phyloP scores from a whole-genome alignment of 2,888 invertebrate genomes.

The Netelia fuscicornis region DNA sequence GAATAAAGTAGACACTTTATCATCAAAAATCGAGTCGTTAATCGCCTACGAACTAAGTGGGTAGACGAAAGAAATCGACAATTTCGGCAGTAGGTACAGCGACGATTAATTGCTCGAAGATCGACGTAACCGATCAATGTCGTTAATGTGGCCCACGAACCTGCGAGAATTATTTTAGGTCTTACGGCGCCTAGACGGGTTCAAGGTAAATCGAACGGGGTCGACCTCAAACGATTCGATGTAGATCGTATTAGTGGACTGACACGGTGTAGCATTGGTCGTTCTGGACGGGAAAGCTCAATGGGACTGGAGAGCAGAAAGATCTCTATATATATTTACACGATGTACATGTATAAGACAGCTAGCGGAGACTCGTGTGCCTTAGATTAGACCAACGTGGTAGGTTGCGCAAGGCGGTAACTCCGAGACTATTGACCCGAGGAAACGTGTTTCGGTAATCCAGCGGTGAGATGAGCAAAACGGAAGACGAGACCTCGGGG shows the following conservation, averaged over 20 bases:
- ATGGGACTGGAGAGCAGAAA: not conserved
- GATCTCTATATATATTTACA: not conserved
- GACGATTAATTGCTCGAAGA: too few species aligned
- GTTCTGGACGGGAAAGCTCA: not conserved
- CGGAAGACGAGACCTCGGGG: slow-evolving; percentile 70
- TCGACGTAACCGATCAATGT: too few species aligned
- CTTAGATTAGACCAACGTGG: not conserved
- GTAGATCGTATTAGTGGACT: not conserved
- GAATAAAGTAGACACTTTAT: too few species aligned
- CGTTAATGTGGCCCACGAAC: not conserved
- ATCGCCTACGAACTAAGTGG: too few species aligned
- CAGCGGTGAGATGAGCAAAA: slow-evolving; percentile 55
- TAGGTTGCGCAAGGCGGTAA: slow-evolving; percentile 42
- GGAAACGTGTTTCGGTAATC: slow-evolving; percentile 66
- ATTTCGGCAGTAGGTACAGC: too few species aligned
- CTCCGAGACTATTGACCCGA: slow-evolving; percentile 68
- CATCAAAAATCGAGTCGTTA: too few species aligned
- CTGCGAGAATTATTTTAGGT: not conserved
- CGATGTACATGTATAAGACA: slow-evolving; percentile 13
- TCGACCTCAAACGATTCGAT: not conserved
- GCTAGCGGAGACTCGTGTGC: not conserved
- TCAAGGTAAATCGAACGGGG: not conserved
- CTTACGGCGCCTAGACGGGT: not conserved
- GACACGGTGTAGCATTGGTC: not conserved
- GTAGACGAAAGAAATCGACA: too few species aligned